Evolutionary conservation across 1,140 invertebrate species (phyloP), one percentile per base, ranked within the genome.

Genomic region (Drosophila virilis): DNA sequence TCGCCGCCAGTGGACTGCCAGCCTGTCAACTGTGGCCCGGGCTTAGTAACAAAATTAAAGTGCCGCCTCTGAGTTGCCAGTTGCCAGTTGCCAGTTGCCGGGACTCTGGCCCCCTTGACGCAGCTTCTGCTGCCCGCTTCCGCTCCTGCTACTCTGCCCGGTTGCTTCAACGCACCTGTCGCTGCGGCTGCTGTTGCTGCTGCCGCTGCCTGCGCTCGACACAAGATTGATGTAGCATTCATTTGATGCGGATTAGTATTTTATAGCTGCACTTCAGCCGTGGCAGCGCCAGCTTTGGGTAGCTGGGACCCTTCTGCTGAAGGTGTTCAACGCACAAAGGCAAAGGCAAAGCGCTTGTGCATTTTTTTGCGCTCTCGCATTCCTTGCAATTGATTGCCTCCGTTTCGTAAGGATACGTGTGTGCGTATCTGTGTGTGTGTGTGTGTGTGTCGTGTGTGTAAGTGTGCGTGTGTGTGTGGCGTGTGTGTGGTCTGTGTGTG

Each of bases 221-320:
- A 88, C 74, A 89, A 89, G 83, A 88, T 88, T 88, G 83, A 88
- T 88, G 83, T 88, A 89, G 84, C 83, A 88, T 88, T 88, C 83
- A 88, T 88, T 88, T 89, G 83, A 88, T 88, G 84, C 83, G 83
- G 83, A 88, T 88, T 88, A 88, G 83, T 88, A 83, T 88, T 88
- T 88, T 89, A 88, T 88, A 88, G 84, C 83, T 89, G 84, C 83
- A 89, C 83, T 89, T 84, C 84, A 80, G 46, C 71, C 40, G 58
- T 50, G 57, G 38, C 64, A 51, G 61, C 33, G 42, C 17, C 35
- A 38, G 48, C 33, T 28, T 28, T 28, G 22, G 4, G 4, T 28
- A 28, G 22, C 4, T 28, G 22, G 22, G 22, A 28, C 22, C 35
- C 42, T 65, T 35, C 57, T 48, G 35, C 50, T 15, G 10, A 60